Base-by-base conservation (phyloP, 2,113 vertebrate genomes). In the Hoplias malabaricus region DNA sequence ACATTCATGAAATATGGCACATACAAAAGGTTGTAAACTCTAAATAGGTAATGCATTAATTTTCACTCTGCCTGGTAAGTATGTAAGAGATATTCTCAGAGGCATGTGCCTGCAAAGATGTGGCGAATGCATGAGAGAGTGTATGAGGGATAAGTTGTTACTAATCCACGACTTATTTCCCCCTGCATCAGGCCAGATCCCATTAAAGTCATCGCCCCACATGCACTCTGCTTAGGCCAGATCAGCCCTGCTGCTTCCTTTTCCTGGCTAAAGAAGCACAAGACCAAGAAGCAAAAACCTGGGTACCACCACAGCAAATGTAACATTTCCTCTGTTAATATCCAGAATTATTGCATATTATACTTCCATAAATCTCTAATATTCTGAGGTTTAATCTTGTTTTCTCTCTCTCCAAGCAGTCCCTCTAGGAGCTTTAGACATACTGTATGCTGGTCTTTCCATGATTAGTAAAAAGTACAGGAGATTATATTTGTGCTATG, bases 111-210 rank as follows among this genome's bases (percentile, higher is more conserved):
- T 31, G 42, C 66, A n/a, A 46, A 66, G 62, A 69, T 80, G 65
- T 21, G 67, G 59, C 57, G 81, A 78, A 75, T 63, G 73, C 79
- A 54, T 73, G 69, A 69, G 68, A 72, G 82, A 77, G 46, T 72
- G 9, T n/a, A 48, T 78, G 31, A 74, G 27, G 48, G 13, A 79
- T 80, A 63, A 80, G 63, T 68, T 48, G 69, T 70, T 23, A 72
- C 81, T 87, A 81, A 86, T 86, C 68, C 57, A 63, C 67, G 63
- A 77, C 83, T 42, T 72, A 27, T 72, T 80, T 80, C 61, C 19
- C 70, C 84, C 73, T 73, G 77, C 29, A 68, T 73, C 5, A 77
- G 77, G 80, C 86, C 82, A 83, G 73, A 62, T 82, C 46, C 69
- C 78, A 87, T 83, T 86, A 81, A 75, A 82, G 50, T 50, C 53